phyloP scores from a whole-genome alignment of 1,140 invertebrate genomes.

The Zaprionus africanus region DNA sequence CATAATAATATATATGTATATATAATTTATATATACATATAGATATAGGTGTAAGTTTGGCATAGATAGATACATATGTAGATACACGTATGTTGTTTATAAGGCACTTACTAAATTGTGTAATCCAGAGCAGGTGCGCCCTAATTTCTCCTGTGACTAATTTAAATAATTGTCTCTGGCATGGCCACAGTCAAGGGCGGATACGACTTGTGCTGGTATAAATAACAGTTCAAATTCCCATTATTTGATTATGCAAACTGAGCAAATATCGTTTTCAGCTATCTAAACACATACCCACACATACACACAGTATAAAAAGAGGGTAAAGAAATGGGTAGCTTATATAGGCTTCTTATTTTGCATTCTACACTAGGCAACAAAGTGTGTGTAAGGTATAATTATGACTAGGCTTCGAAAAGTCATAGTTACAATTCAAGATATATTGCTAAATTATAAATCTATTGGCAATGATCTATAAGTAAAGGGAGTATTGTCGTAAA shows the following conservation, averaged over 20 bases:
- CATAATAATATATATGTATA: background rate
- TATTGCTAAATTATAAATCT: background rate
- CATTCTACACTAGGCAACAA: conserved; percentile 17
- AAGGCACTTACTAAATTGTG: conserved; percentile 26
- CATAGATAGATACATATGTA: background rate
- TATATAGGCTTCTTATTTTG: background rate
- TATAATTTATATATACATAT: background rate
- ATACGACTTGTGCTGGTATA: background rate
- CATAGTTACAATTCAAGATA: background rate
- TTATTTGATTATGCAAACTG: conserved; percentile 63
- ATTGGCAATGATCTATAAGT: background rate
- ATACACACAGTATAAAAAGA: background rate
- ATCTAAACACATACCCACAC: conserved; percentile 41
- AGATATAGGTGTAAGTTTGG: background rate
- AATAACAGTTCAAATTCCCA: conserved; percentile 14
- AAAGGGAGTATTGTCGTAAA: background rate
- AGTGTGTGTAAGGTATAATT: background rate
- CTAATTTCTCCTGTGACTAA: conserved; percentile 25
- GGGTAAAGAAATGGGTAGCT: conserved; percentile 4
- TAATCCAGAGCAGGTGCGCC: conserved; percentile 58
- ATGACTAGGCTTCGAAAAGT: background rate
- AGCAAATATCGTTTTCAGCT: conserved; percentile 51
- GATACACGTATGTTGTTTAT: background rate
- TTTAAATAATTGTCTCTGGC: conserved; percentile 44
- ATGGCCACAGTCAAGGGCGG: conserved; percentile 38